These are phyloP conservation scores for Operophtera brumata DNA, from an alignment of 2,888 invertebrate genomes.

Conservation along the genomic window DNA sequence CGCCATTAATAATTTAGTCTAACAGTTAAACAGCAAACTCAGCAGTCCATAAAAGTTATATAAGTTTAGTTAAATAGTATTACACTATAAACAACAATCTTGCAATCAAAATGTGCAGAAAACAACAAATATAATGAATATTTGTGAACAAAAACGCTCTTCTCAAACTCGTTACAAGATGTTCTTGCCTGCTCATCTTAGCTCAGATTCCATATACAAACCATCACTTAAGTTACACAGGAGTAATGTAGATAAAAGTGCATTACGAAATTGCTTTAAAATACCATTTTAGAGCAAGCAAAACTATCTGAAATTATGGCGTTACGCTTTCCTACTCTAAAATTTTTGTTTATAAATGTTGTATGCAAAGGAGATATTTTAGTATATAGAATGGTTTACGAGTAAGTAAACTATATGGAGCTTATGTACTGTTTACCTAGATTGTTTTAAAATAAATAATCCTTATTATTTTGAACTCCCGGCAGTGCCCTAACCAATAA, in stretches of 20 bases:
- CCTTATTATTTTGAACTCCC: neutral
- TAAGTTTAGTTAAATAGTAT: no score
- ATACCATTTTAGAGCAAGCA: constrained; percentile 55
- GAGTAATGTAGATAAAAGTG: constrained; percentile 54
- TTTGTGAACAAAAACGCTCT: constrained; percentile 24
- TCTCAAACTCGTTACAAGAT: constrained; percentile 28
- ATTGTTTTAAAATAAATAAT: no score
- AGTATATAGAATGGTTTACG: neutral
- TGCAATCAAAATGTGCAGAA: constrained; percentile 10
- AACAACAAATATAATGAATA: constrained; percentile 17
- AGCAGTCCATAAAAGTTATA: no score
- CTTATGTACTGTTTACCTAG: neutral
- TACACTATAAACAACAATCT: constrained; percentile 8
- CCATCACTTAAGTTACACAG: constrained; percentile 35
- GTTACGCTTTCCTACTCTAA: constrained; percentile 8
- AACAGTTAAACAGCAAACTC: no score
- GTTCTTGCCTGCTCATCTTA: constrained; percentile 35
- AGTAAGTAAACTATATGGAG: neutral
- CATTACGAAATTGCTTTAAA: constrained; percentile 70
- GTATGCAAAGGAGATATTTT: constrained; percentile 13
- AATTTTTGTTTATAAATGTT: constrained; percentile 18
- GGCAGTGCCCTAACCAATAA: no score
- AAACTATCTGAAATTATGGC: constrained; percentile 37
- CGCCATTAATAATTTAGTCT: neutral
- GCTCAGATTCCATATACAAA: constrained; percentile 36